Evolutionary conservation across 1,140 invertebrate genomes (phyloP).

Genomic region (Dinoponera quadriceps): DNA sequence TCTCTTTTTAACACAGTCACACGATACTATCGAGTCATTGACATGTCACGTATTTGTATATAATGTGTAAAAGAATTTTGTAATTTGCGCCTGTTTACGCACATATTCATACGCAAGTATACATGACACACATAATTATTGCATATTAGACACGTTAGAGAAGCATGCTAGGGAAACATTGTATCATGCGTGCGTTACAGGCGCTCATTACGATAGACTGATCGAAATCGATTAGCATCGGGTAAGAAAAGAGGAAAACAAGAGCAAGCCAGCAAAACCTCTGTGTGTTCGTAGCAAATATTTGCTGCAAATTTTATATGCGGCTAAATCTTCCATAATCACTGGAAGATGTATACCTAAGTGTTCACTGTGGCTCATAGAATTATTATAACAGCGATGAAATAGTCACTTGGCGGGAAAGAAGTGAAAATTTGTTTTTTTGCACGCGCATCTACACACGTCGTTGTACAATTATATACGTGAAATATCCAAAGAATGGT

Average conservation of each 20-base stretch:
- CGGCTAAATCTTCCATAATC: constrained; percentile 69
- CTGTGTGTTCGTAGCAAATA: constrained; percentile 81
- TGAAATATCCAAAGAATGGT: constrained; percentile 73
- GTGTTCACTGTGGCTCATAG: constrained; percentile 79
- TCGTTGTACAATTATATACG: constrained; percentile 66
- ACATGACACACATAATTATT: constrained; percentile 14
- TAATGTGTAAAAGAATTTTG: constrained; percentile 18
- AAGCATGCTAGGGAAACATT: constrained; percentile 47
- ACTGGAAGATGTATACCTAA: constrained; percentile 74
- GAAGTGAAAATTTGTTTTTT: constrained; percentile 42
- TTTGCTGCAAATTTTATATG: constrained; percentile 77
- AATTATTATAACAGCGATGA: constrained; percentile 66
- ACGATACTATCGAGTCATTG: constrained; percentile 63
- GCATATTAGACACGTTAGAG: constrained; percentile 37
- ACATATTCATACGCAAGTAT: background rate
- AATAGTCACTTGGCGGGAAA: constrained; percentile 67
- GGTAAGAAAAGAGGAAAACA: constrained; percentile 27
- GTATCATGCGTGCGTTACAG: constrained; percentile 42
- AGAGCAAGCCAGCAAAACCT: constrained; percentile 74
- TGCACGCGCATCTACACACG: constrained; percentile 62
- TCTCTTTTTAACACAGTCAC: constrained; percentile 60
- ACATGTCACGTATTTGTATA: constrained; percentile 36
- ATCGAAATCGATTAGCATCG: constrained; percentile 24
- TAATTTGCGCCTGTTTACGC: constrained; percentile 63
- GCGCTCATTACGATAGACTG: constrained; percentile 48